These are phyloP conservation scores for Tricholauxania praeusta DNA, from an alignment of 2,888 invertebrate genomes.

Conservation along the genomic window DNA sequence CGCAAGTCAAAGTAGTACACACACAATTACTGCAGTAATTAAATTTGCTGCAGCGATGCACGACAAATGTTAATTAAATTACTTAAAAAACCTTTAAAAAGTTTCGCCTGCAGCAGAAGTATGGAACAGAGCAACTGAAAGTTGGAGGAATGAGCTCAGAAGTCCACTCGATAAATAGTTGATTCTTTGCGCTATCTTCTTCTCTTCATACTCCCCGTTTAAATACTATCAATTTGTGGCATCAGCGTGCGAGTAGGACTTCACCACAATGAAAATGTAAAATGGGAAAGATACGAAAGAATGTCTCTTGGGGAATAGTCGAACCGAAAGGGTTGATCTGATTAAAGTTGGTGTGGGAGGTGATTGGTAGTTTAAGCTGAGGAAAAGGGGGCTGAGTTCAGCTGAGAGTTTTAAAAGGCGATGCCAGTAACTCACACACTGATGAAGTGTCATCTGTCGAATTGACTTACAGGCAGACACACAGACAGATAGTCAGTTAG, in stretches of 20 bases:
- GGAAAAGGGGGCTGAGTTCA: not conserved
- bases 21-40: constrained; percentile 37
- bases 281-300: no score
- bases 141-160: not conserved
- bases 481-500: no score
- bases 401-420: not conserved
- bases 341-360: not conserved
- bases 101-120: constrained; percentile 4
- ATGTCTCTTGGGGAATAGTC: not conserved
- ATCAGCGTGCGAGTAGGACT: constrained; percentile 9
- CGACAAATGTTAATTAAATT: constrained; percentile 46
- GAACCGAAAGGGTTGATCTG: not conserved
- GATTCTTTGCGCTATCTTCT: not conserved
- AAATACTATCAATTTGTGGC: constrained; percentile 29
- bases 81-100: constrained; percentile 28
- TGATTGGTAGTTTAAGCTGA: not conserved
- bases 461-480: no score
- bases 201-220: not conserved
- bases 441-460: not conserved
- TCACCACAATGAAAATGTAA: not conserved
- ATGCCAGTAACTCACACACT: not conserved
- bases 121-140: not conserved
- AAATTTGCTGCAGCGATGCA: constrained; percentile 35
- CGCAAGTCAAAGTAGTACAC: not conserved
- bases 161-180: constrained; percentile 7